A percentile compares a stretch with the other conserved stretches of the same genome.
Evolutionary conservation across 2,113 vertebrate genomes (phyloP).

Genomic region (Engystomops pustulosus): DNA sequence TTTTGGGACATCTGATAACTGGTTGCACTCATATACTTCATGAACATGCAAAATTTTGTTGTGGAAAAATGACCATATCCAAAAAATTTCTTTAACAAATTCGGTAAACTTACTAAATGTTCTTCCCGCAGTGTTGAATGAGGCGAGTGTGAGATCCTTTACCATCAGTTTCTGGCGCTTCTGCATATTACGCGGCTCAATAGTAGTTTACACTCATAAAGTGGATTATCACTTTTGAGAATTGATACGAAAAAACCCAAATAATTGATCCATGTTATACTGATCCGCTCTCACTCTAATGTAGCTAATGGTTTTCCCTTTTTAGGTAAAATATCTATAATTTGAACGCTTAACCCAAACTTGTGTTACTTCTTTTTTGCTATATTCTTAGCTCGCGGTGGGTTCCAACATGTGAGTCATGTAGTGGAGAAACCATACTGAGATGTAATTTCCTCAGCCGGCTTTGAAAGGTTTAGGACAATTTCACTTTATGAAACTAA

Average conservation of each 20-base stretch:
- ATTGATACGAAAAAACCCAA: neutral
- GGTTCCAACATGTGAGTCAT: conserved; percentile 52
- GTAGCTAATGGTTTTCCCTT: conserved; percentile 2
- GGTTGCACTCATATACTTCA: too few relatives aligned
- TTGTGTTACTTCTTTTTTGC: conserved; percentile 36
- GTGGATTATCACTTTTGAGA: conserved; percentile 1
- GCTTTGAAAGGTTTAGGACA: conserved; percentile 27
- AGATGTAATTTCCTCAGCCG: conserved; percentile 53
- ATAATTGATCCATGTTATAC: conserved; percentile 1
- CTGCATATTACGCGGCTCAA: neutral
- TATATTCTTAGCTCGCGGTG: conserved; percentile 37
- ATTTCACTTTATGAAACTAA: conserved; percentile 34
- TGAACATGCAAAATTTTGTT: too few relatives aligned
- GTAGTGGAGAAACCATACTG: conserved; percentile 35
- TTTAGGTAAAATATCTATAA: conserved; percentile 52
- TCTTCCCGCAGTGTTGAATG: neutral
- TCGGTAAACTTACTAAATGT: too few relatives aligned
- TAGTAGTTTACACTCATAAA: neutral
- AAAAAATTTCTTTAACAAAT: too few relatives aligned
- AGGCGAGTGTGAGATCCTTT: neutral
- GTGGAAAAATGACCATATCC: too few relatives aligned
- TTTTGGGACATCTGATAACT: too few relatives aligned
- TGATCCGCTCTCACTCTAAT: neutral
- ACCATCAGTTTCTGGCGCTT: neutral
- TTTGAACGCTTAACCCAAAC: neutral